Evolutionary conservation across 2,797 vertebrate species (phyloP), one percentile per base, ranked within the genome.

Genomic region (Spea hammondii): DNA sequence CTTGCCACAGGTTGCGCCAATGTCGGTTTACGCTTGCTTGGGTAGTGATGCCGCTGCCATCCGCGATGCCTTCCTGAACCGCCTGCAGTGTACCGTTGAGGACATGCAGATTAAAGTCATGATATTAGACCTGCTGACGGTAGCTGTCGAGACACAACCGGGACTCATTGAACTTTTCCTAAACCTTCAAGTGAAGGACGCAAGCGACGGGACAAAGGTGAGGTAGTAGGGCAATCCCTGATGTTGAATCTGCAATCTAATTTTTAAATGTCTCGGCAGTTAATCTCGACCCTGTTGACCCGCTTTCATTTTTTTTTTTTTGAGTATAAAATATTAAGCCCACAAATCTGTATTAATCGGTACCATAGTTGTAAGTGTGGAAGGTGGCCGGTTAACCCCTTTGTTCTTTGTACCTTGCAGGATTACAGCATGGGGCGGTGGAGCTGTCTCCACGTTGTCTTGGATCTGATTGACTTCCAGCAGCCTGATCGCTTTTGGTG

Each of bases 51-150:
- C 97, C 0, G 93, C 97, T 0, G 96, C 97, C 54, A 98, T 99
- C 83, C 92, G 97, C 0, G 97, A 99, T 0, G 97, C 98, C 0
- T 99, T 99, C 84, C 93, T 99, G 79, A 96, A 91, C 5, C 95
- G 97, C 1, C 91, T 99, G 80, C 94, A 96, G 89, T 97, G 96
- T 90, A 95, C 88, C 85, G 96, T 95, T 0, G 98, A 99, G 87
- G 97, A 99, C 88, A 96, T 99, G 94, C 92, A 97, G 69, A 97
- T 99, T 86, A 99, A 99, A 84, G 97, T 98, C 84, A 98, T 98
- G 94, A 99, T 98, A 72, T 90, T 99, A 8, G 98, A 99, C 80
- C 99, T 99, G 86, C 95, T 99, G 79, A 98, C 98, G 0, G 96
- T 99, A 0, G 97, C 97, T 0, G 98, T 99, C 72, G 97, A 99